Evolutionary conservation across 2,888 invertebrate genomes (phyloP).

Genomic region (Iselma pallidipennis): DNA sequence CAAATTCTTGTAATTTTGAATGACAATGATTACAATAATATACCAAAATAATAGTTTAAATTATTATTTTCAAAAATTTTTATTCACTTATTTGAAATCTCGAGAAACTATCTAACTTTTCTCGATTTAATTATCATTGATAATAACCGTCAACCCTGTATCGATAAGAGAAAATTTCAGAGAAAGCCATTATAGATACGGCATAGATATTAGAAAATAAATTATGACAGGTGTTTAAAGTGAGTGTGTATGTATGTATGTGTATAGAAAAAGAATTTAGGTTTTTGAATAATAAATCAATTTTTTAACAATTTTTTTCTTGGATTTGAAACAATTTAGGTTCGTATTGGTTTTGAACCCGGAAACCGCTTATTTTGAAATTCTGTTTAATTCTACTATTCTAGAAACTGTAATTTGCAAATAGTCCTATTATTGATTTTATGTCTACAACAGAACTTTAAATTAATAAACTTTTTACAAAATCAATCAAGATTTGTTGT

Average conservation of each 20-base stretch:
- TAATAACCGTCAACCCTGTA: background rate
- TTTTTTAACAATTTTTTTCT: too few species aligned
- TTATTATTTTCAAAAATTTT: too few species aligned
- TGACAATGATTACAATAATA: too few species aligned
- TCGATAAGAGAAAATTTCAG: background rate
- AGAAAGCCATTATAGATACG: background rate
- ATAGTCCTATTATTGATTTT: constrained; percentile 16
- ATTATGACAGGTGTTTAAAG: background rate
- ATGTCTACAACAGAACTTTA: constrained; percentile 15
- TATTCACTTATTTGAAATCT: too few species aligned
- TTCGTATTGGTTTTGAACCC: background rate
- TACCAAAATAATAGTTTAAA: too few species aligned
- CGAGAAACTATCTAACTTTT: too few species aligned
- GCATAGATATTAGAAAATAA: background rate
- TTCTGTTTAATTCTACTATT: constrained; percentile 21
- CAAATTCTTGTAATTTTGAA: too few species aligned
- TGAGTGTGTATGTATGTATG: too few species aligned
- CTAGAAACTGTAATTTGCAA: constrained; percentile 20
- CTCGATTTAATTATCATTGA: too few species aligned
- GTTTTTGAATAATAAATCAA: too few species aligned
- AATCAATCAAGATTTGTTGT: background rate
- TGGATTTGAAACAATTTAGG: too few species aligned
- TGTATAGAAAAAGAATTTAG: too few species aligned
- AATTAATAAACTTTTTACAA: constrained; percentile 16
- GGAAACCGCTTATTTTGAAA: background rate